Base-by-base conservation (phyloP, 1,140 invertebrate genomes). In the Hyles vespertilio region DNA sequence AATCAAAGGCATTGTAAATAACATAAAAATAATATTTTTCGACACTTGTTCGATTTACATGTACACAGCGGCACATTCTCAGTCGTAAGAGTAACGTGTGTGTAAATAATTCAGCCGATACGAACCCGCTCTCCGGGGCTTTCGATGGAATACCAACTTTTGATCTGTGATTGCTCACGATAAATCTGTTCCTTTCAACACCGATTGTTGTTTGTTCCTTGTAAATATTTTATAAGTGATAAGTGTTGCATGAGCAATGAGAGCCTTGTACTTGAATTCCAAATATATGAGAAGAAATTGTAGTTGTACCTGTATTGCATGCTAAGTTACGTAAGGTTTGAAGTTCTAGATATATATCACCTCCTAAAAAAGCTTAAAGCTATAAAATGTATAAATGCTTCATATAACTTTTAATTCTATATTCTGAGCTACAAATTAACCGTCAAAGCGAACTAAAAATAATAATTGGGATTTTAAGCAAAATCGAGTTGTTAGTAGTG, bases 61-160 rank as follows among this genome's bases (percentile, higher is more conserved):
- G n/a, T 22, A 48, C 12, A 3, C 1, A 11, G 46, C 58, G 58
- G 60, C 61, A 70, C 59, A 51, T 58, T 55, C 56, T 55, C 52
- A 63, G 33, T 40, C 56, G 63, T 56, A 65, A 65, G 61, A 69
- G 63, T 66, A 76, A 73, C 73, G 71, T 72, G 72, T 68, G 72
- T 75, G 72, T 84, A 79, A 85, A 85, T 87, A 80, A 87, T 85
- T 87, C 79, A 85, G 72, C 59, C 67, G 70, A 70, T 77, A 70
- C 70, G 69, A 68, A 72, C 71, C 69, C 71, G 70, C 76, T 81
- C 79, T 70, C 81, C 12, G 67, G 75, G 73, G 77, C 74, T 79
- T 83, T 72, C 73, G 62, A 70, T 63, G 69, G 82, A 84, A 84
- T 81, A 85, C 79, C 72, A 77, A 81, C 80, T 77, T 77, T 72